Conservation (phyloP, 2,888 invertebrate species). For the Papilio gigon region DNA sequence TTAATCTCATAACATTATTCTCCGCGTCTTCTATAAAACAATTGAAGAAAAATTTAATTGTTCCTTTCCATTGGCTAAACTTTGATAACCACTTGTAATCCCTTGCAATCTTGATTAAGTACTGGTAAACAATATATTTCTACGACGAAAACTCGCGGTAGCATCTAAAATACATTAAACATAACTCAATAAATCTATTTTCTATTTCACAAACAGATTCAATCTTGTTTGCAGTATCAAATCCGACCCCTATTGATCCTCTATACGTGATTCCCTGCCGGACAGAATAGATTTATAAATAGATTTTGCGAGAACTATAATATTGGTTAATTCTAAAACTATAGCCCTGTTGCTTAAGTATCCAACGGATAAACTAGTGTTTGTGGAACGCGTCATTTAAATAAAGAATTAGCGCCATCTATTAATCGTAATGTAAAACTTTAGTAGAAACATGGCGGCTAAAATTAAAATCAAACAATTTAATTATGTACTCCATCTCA, state of each 20-base stretch:
- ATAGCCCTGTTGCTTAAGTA: no score
- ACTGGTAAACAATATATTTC: no score
- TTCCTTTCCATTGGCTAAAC: no score
- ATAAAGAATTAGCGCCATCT: no score
- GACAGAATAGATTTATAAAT: constrained; percentile 26
- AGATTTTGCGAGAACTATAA: neutral
- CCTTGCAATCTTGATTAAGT: no score
- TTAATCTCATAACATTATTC: constrained; percentile 4
- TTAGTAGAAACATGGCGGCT: no score
- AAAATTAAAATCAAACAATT: no score
- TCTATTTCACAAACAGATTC: neutral
- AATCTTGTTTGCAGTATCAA: constrained; percentile 10
- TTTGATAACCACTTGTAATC: no score
- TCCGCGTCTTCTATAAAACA: neutral
- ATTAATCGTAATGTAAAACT: no score
- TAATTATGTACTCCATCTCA: no score
- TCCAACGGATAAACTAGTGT: no score
- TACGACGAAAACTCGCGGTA: neutral
- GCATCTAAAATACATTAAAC: neutral
- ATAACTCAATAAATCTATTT: neutral
- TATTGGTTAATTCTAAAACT: neutral
- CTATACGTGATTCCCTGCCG: neutral
- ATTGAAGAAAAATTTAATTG: constrained; percentile 2
- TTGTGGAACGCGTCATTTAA: no score
- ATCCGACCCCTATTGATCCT: neutral